Conservation (phyloP, 2,888 invertebrate species). For the Stramonita haemastoma region DNA sequence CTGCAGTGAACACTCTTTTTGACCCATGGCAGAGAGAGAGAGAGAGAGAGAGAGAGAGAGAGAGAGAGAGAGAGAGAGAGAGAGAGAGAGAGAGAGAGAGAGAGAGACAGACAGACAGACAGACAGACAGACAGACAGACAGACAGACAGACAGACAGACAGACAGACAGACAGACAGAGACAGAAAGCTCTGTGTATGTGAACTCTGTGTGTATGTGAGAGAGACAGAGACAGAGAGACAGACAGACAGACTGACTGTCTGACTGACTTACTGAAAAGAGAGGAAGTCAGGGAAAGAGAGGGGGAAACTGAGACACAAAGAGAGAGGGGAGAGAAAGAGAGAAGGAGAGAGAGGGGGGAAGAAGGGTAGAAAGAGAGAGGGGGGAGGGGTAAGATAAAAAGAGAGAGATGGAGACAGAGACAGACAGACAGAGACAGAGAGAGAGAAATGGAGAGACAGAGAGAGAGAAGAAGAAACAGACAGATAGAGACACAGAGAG, state of each 20-base stretch:
- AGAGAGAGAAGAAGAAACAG: background rate
- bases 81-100: background rate
- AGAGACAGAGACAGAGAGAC: background rate
- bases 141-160: too few species aligned
- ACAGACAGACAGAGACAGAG: background rate
- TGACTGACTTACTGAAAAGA: background rate
- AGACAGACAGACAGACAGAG: too few species aligned
- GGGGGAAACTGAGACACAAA: background rate
- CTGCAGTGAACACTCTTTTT: too few species aligned
- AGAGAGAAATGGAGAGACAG: background rate
- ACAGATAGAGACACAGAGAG: background rate
- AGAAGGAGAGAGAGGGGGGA: background rate
- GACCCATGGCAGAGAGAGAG: background rate
- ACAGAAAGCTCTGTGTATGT: too few species aligned
- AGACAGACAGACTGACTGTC: background rate
- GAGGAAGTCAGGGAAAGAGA: background rate
- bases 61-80: background rate
- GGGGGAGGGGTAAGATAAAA: background rate
- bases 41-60: background rate
- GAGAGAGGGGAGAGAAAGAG: background rate
- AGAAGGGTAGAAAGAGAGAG: background rate
- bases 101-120: background rate
- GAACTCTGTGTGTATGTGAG: too few species aligned
- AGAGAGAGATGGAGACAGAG: background rate
- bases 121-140: too few species aligned